These are phyloP conservation scores for Blomia tropicalis DNA, from an alignment of 2,888 invertebrate species.

Conservation along the genomic window DNA sequence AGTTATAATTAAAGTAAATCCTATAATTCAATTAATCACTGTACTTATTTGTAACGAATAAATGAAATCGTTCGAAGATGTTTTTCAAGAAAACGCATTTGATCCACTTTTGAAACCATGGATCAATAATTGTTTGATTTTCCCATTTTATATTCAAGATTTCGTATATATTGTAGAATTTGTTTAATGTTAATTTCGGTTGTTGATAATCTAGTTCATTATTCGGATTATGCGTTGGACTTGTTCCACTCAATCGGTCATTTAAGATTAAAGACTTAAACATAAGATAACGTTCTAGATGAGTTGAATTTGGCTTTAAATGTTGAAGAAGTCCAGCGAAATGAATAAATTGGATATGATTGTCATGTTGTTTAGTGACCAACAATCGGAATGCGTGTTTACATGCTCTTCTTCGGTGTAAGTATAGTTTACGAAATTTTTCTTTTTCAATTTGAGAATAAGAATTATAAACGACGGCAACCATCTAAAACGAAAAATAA, in stretches of 20 bases:
- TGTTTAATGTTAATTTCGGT: constrained; percentile 51
- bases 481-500: constrained; percentile 45
- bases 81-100: no score
- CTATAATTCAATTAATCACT: no score
- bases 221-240: neutral
- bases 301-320: constrained; percentile 43
- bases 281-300: constrained; percentile 53
- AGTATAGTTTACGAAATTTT: constrained; percentile 61
- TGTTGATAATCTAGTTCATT: constrained; percentile 39
- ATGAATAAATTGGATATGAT: constrained; percentile 48
- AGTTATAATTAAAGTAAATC: no score
- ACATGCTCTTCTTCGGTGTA: constrained; percentile 65
- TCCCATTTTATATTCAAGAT: constrained; percentile 56
- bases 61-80: no score
- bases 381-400: constrained; percentile 62
- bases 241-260: neutral
- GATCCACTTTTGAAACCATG: neutral
- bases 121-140: constrained; percentile 14
- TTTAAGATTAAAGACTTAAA: constrained; percentile 55
- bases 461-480: constrained; percentile 76
- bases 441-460: constrained; percentile 69
- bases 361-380: constrained; percentile 56
- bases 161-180: constrained; percentile 57
- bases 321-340: constrained; percentile 54
- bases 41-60: no score